phyloP scores from a whole-genome alignment of 2,797 vertebrate species.

The Rhincodon typus region DNA sequence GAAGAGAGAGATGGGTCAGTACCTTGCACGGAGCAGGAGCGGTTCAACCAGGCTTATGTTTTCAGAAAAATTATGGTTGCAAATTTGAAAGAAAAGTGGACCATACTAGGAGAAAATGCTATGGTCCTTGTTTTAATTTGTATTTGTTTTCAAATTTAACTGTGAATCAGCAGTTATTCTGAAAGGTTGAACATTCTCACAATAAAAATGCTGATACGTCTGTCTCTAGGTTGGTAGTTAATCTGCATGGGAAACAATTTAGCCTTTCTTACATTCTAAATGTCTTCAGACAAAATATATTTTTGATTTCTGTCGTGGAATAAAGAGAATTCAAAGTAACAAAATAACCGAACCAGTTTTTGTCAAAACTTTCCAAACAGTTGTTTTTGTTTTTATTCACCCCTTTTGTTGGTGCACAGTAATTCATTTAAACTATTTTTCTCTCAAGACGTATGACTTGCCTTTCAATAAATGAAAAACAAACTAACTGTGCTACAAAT shows the following conservation, averaged over 20 bases:
- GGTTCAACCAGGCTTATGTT: neutral
- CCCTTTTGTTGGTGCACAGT: neutral
- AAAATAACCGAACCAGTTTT: neutral
- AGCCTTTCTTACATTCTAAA: neutral
- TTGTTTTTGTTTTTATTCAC: neutral
- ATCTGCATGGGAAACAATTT: neutral
- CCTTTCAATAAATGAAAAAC: neutral
- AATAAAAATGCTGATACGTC: neutral
- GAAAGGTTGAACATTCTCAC: neutral
- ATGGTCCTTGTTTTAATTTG: neutral
- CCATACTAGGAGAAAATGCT: too few species aligned
- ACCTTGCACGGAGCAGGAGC: neutral
- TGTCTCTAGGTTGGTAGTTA: neutral
- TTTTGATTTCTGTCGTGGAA: neutral
- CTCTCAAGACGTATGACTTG: neutral
- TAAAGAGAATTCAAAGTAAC: neutral
- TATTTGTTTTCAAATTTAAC: neutral
- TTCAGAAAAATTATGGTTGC: neutral
- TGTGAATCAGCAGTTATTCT: neutral
- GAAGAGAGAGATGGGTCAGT: neutral
- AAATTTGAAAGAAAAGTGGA: neutral
- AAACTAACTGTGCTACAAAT: too few species aligned
- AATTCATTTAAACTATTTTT: neutral
- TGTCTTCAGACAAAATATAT: neutral
- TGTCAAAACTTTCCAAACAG: neutral